Conservation (phyloP, 2,113 vertebrate genomes). For the Lontra canadensis region DNA sequence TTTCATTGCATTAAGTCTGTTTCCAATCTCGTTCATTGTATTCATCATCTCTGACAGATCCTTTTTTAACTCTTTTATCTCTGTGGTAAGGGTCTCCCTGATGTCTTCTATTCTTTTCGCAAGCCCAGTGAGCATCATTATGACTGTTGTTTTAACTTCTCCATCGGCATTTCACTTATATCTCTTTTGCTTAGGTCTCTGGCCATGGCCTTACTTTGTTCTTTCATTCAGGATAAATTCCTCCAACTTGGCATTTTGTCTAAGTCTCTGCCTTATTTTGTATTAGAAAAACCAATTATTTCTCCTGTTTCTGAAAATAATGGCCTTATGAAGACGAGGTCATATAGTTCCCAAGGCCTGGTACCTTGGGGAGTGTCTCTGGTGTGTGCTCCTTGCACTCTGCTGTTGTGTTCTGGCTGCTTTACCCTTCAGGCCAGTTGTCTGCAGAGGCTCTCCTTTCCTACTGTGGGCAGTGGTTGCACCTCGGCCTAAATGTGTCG, state of each 20-base stretch:
- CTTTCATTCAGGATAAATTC: not conserved
- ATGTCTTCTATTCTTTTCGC: not conserved
- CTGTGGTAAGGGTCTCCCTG: not conserved
- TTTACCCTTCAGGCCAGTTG: not conserved
- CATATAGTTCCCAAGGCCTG: not conserved
- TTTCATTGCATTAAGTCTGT: no score
- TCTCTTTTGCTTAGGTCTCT: not conserved
- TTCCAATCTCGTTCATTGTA: no score
- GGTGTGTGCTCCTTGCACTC: not conserved
- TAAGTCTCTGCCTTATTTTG: not conserved
- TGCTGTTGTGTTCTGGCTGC: not conserved
- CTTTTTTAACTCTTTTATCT: not conserved
- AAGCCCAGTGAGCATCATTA: not conserved
- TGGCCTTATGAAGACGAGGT: not conserved
- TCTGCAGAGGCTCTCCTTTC: not conserved
- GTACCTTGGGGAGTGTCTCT: not conserved
- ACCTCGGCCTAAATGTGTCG: not conserved
- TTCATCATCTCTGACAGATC: no score
- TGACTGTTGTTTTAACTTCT: not conserved
- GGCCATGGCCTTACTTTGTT: not conserved
- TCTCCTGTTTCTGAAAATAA: not conserved
- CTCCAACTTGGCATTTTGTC: not conserved
- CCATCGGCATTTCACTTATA: not conserved
- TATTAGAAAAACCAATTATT: not conserved
- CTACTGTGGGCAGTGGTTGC: not conserved